Evolutionary conservation across 2,888 invertebrate genomes (phyloP).

Genomic region (Lasioglossum marginatum): DNA sequence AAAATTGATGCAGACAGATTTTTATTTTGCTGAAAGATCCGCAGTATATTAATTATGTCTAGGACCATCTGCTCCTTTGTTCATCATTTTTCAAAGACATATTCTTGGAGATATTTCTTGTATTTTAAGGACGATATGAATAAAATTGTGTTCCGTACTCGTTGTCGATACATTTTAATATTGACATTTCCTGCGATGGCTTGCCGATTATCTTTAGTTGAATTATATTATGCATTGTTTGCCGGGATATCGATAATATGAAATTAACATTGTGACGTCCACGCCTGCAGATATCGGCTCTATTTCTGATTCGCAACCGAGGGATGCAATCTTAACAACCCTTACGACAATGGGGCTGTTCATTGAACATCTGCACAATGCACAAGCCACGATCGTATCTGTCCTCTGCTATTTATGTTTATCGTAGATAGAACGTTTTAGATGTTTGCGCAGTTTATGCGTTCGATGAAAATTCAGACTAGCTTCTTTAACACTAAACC

Average conservation of each 20-base stretch:
- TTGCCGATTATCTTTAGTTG: neutral
- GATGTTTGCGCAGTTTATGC: neutral
- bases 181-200: neutral
- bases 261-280: conserved; percentile 6
- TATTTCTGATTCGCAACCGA: conserved; percentile 2
- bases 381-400: neutral
- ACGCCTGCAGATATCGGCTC: neutral
- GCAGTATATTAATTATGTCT: neutral
- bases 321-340: conserved; percentile 1
- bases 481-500: neutral
- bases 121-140: neutral
- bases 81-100: neutral
- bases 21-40: neutral
- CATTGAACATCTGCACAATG: neutral
- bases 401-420: neutral
- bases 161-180: neutral
- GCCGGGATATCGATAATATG: neutral
- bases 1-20: neutral
- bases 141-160: too few relatives aligned
- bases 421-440: neutral
- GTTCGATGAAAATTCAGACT: neutral
- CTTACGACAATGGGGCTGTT: neutral
- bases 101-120: neutral
- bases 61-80: neutral
- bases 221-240: neutral